These are phyloP conservation scores for Helicolenus hilgendorfi DNA, from an alignment of 2,797 vertebrate species.

Conservation along the genomic window DNA sequence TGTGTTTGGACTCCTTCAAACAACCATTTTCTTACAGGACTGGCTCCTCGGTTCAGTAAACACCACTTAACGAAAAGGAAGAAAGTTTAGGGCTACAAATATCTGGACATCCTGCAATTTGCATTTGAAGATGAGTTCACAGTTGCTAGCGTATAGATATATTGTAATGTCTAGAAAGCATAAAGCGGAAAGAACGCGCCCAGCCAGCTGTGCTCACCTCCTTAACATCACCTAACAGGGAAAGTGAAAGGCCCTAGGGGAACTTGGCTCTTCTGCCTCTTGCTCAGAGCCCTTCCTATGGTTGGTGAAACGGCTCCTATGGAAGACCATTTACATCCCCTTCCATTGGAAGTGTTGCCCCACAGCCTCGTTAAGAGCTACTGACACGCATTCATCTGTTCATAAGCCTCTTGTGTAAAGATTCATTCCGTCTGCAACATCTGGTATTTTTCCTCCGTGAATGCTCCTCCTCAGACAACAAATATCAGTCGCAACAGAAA, in stretches of 20 bases:
- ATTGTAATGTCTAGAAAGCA: conserved; percentile 42
- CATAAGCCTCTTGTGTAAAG: conserved; percentile 33
- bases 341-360: conserved; percentile 24
- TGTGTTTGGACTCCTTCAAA: not conserved
- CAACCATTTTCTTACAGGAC: not conserved
- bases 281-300: not conserved
- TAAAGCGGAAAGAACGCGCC: conserved; percentile 48
- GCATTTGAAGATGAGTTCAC: conserved; percentile 33
- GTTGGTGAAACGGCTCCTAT: conserved; percentile 5
- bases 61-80: not conserved
- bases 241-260: conserved; percentile 1
- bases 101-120: conserved; percentile 44
- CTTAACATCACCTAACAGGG: conserved; percentile 38
- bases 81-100: conserved; percentile 6
- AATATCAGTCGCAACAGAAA: not conserved
- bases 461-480: conserved; percentile 12
- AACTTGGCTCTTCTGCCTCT: not conserved
- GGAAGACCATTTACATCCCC: conserved; percentile 18
- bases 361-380: conserved; percentile 20
- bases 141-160: conserved; percentile 13
- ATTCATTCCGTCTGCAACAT: conserved; percentile 35
- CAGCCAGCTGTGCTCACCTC: conserved; percentile 53
- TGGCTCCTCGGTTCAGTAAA: conserved; percentile 4
- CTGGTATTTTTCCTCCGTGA: conserved; percentile 26
- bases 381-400: conserved; percentile 41